Evolutionary conservation across 2,888 invertebrate species (phyloP), one percentile per base, ranked within the genome.

Genomic region (Tuberolachnus salignus): DNA sequence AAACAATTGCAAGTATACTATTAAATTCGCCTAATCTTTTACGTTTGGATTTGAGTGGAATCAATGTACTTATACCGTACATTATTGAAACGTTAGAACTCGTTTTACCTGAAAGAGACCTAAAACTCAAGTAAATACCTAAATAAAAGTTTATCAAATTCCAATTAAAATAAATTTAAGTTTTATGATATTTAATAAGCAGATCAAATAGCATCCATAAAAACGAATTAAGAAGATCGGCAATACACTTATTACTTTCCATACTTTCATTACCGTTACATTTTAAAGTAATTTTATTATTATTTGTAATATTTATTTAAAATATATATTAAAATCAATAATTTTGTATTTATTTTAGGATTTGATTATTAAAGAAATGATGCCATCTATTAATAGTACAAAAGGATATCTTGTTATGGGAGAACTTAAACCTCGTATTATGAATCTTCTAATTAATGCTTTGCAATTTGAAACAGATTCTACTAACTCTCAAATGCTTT

Each of bases 191-290:
- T 61, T 21, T 34, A 11, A 53, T 49, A 4, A 34, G 1, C 26
- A 80, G 80, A 23, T 74, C 73, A 26, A 80, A 80, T 66, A 67
- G 26, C 6, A 74, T 80, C 8, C 66, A 73, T 59, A 80, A 74
- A n/a, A 80, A 90, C 1, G 94, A 94, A 84, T 87, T 99, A 81
- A 89, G 98, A 81, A 91, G 94, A 83, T 94, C 98, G 1, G 95
- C 97, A 46, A 95, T 97, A 81, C 94, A 97, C 84, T 89, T 97
- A 73, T 88, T 99, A 26, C 86, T 97, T 82, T 98, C 98, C 1
- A 90, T 98, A 86, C 88, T 98, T 81, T 92, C 94, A 21, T 89
- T 98, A 84, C 98, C 99, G 0, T 89, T 97, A 80, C 97, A 98
- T 87, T 98, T 96, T 85, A 93, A 90, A 85, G 88, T 88, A 82